These are phyloP conservation scores for Hippocampus guttulatus DNA, from an alignment of 2,113 vertebrate genomes.

Conservation along the genomic window DNA sequence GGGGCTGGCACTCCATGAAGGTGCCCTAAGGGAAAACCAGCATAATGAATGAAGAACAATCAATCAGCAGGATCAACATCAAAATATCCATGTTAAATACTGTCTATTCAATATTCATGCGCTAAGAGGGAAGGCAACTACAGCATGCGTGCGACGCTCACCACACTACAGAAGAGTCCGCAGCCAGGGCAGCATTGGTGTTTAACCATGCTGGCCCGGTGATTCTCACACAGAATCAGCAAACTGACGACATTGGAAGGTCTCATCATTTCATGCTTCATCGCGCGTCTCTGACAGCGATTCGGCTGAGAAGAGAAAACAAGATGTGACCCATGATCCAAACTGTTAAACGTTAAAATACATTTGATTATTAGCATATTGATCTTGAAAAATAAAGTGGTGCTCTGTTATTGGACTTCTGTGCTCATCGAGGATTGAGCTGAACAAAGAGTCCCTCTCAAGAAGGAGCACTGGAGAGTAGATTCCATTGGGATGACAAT, in stretches of 20 bases:
- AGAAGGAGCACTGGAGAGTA: no score
- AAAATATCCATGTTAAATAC: not conserved
- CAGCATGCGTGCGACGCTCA: conserved; percentile 51
- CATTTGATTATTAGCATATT: not conserved
- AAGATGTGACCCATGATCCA: not conserved
- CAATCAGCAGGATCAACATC: not conserved
- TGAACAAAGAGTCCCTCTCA: no score
- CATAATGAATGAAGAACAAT: not conserved
- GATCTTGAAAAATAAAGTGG: not conserved
- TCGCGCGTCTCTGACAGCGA: conserved; percentile 83
- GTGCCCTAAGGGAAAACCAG: conserved; percentile 74
- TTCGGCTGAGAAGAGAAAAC: conserved; percentile 74
- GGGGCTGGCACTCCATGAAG: conserved; percentile 95
- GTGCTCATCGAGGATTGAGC: no score
- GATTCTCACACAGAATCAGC: conserved; percentile 92
- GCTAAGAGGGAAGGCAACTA: not conserved
- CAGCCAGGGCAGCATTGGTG: conserved; percentile 98
- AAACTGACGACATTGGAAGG: conserved; percentile 89
- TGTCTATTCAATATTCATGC: not conserved
- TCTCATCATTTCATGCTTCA: conserved; percentile 95
- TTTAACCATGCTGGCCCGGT: conserved; percentile 94
- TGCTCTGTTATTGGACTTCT: no score
- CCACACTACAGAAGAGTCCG: conserved; percentile 89
- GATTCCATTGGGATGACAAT: no score
- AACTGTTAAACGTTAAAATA: not conserved